phyloP scores from a whole-genome alignment of 1,140 invertebrate species.

The Acromyrmex echinatior region DNA sequence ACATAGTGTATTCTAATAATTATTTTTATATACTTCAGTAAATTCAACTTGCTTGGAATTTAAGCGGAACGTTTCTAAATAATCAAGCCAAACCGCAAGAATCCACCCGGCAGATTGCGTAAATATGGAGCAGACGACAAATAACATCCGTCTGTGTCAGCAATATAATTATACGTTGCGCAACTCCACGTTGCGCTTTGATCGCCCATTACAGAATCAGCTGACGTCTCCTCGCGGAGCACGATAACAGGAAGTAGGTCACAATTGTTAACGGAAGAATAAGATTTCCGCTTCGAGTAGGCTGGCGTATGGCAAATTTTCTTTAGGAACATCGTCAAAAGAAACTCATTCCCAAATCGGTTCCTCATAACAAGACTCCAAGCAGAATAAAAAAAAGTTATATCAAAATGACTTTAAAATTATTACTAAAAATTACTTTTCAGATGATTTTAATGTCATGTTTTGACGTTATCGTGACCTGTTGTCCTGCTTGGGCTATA shows the following conservation, averaged over 20 bases:
- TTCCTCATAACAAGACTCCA: not conserved
- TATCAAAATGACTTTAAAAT: not conserved
- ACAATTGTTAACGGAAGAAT: not conserved
- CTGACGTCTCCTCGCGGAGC: not conserved
- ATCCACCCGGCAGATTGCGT: not conserved
- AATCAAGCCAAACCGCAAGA: not conserved
- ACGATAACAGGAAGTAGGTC: not conserved
- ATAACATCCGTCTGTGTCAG: slow-evolving; percentile 14
- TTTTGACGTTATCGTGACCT: too few species aligned
- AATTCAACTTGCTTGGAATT: not conserved
- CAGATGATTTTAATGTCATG: too few species aligned
- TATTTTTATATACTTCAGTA: not conserved
- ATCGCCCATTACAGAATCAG: not conserved
- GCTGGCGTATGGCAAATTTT: not conserved
- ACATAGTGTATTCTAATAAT: not conserved
- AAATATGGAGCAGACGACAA: slow-evolving; percentile 29
- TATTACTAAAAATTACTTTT: too few species aligned
- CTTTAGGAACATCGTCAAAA: not conserved
- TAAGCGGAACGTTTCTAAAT: not conserved
- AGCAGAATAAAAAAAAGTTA: too few species aligned
- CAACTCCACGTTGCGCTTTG: slow-evolving; percentile 26
- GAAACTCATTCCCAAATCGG: not conserved
- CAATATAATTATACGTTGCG: slow-evolving; percentile 41
- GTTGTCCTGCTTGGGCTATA: not conserved
- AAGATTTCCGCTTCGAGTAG: not conserved